Evolutionary conservation across 2,797 vertebrate genomes (phyloP).

Genomic region (Propithecus deckenii): DNA sequence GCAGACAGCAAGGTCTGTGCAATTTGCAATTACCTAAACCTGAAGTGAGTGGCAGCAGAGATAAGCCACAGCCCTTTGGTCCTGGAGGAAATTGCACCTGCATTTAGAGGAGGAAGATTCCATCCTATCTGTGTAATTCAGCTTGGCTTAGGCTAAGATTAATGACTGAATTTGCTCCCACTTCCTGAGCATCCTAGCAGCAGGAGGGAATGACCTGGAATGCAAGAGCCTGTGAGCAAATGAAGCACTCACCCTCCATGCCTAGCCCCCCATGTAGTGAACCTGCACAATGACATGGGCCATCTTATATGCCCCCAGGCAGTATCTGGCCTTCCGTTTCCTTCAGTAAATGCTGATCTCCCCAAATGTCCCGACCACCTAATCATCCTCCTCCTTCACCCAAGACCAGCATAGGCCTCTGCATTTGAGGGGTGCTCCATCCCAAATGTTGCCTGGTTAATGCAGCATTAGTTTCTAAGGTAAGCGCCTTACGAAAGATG

Average conservation of each 20-base stretch:
- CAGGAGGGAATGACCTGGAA: conserved; percentile 52
- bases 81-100: not conserved
- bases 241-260: not conserved
- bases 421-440: not conserved
- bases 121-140: not conserved
- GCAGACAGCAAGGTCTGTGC: not conserved
- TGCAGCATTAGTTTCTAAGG: not conserved
- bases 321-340: not conserved
- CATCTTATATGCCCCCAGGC: not conserved
- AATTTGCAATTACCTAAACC: not conserved
- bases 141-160: conserved; percentile 48
- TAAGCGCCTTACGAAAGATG: conserved; percentile 31
- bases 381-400: not conserved
- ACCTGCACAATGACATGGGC: not conserved
- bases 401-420: not conserved
- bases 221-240: not conserved
- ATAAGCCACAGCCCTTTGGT: not conserved
- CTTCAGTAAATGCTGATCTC: not conserved
- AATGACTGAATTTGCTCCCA: conserved; percentile 39
- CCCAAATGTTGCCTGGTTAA: not conserved
- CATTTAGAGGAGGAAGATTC: not conserved
- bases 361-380: too few relatives aligned
- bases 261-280: not conserved
- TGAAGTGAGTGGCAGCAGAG: not conserved
- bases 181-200: conserved; percentile 35